A percentile compares a stretch with the other conserved stretches of the same genome.
Conservation (phyloP, 2,888 invertebrate genomes). For the Cyaniris semiargus region DNA sequence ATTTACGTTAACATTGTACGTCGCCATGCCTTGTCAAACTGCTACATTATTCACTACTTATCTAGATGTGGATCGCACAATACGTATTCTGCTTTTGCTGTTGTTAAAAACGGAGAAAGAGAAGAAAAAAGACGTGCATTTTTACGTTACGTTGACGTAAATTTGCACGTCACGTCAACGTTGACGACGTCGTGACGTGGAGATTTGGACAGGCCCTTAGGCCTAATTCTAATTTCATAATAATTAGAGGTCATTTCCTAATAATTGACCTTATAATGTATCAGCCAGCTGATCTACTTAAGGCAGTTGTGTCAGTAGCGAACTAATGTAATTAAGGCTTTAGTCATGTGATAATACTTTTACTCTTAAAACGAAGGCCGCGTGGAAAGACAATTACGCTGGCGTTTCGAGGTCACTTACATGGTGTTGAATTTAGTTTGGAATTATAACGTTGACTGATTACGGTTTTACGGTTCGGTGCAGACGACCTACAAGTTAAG, state of each 20-base stretch:
- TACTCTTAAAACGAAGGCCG: conserved; percentile 24
- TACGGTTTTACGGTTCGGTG: not conserved
- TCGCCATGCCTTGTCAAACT: no score
- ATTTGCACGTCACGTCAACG: no score
- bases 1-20: no score
- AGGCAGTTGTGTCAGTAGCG: not conserved
- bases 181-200: no score
- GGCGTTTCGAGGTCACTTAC: conserved; percentile 19
- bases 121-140: no score
- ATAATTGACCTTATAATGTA: not conserved
- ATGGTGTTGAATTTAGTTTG: conserved; percentile 6
- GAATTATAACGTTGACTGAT: conserved; percentile 16
- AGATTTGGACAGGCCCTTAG: no score
- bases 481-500: not conserved
- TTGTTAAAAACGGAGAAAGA: no score
- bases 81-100: no score
- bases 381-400: conserved; percentile 15
- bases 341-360: conserved; percentile 20
- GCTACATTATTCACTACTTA: no score
- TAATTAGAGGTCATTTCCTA: not conserved
- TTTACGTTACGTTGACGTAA: no score
- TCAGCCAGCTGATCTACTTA: not conserved
- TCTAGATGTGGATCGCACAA: no score
- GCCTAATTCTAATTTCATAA: no score
- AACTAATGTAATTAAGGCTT: conserved; percentile 9